Evolutionary conservation across 2,113 vertebrate genomes (phyloP).

Genomic region (Heterochromis multidens): DNA sequence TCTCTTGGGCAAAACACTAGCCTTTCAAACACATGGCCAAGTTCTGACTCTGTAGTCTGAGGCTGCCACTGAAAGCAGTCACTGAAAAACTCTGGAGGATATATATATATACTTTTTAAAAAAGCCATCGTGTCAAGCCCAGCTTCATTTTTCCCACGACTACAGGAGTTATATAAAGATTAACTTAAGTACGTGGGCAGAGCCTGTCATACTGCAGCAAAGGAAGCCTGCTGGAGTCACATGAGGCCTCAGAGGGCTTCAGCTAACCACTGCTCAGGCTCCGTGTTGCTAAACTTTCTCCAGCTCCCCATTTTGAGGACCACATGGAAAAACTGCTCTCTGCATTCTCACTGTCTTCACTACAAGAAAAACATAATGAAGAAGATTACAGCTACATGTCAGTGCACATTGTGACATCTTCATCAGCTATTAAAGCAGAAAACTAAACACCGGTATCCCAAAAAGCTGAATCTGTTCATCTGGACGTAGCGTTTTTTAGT

Average conservation of each 20-base stretch:
- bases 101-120: neutral
- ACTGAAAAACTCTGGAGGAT: constrained; percentile 31
- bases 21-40: constrained; percentile 15
- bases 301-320: neutral
- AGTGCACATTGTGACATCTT: accelerated
- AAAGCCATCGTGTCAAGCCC: constrained; percentile 24
- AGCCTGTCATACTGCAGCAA: constrained; percentile 24
- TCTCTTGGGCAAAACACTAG: constrained; percentile 13
- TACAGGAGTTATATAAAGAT: constrained; percentile 72
- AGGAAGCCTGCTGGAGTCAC: constrained; percentile 22
- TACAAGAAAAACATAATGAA: neutral
- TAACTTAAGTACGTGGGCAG: constrained; percentile 62
- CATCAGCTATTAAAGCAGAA: neutral
- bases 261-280: constrained; percentile 49
- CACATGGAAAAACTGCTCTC: neutral
- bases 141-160: constrained; percentile 72
- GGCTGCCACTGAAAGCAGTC: constrained; percentile 3
- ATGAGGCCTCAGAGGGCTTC: constrained; percentile 19
- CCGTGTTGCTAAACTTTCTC: neutral
- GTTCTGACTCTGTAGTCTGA: constrained; percentile 8
- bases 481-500: no score
- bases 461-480: no score
- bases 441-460: accelerated
- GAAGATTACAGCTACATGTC: neutral
- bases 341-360: neutral